Conservation (phyloP, 2,888 invertebrate species). For the Drosophila acutilabella region DNA sequence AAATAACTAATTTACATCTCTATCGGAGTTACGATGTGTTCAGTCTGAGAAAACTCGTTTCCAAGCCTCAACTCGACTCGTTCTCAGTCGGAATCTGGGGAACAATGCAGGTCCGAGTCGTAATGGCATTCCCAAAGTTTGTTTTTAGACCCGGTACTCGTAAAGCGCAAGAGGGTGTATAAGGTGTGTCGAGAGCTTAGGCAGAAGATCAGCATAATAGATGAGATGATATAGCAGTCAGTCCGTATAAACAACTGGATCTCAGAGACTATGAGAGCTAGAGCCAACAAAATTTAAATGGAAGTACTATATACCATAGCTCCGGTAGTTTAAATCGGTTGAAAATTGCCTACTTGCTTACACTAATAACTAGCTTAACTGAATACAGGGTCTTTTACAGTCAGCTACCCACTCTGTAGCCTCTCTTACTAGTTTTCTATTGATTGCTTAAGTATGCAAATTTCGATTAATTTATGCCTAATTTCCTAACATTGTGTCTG, state of each 20-base stretch:
- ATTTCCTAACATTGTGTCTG: constrained; percentile 34
- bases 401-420: too few species aligned
- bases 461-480: constrained; percentile 63
- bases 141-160: background rate
- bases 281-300: too few species aligned
- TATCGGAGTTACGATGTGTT: constrained; percentile 33
- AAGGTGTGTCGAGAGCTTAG: too few species aligned
- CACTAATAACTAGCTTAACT: too few species aligned
- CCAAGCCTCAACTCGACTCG: constrained; percentile 18
- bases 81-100: constrained; percentile 35
- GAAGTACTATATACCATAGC: background rate
- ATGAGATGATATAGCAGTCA: too few species aligned
- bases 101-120: constrained; percentile 35
- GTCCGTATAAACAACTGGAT: too few species aligned
- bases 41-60: constrained; percentile 47
- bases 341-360: too few species aligned
- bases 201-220: too few species aligned
- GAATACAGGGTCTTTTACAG: too few species aligned
- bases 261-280: too few species aligned
- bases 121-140: constrained; percentile 36
- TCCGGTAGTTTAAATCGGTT: too few species aligned
- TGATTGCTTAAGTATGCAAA: constrained; percentile 69
- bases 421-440: constrained; percentile 24
- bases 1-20: constrained; percentile 48
- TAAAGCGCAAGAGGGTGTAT: too few species aligned